Base-by-base conservation (phyloP, 2,888 invertebrate genomes). In the Cephus pygmeus region DNA sequence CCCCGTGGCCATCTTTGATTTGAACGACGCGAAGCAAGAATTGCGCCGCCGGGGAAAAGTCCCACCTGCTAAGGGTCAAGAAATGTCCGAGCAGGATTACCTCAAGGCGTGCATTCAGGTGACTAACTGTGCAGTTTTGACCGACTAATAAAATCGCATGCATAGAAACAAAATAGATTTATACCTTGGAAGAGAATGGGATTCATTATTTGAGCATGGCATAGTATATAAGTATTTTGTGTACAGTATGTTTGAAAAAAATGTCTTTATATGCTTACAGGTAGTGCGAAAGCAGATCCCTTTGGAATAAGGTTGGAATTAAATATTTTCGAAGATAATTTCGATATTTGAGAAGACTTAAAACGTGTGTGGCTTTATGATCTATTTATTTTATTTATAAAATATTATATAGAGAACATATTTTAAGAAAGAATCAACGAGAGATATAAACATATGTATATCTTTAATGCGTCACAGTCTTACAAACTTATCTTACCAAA, bases 21-120 rank as follows among this genome's bases (percentile, higher is more conserved):
- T 96, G 91, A 94, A 95, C 87, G 98, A 98, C 91, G 95, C 98
- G 88, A 95, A 96, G 87, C 97, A 97, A 87, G 97, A 98, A 92
- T 93, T 98, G 91, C 94, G 96, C 87, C 94, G 97, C 88, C 95
- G 97, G 88, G 97, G 97, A 90, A 95, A 96, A 92, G 94, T 95
- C 83, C 93, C 97, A 90, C 98, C 98, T 81, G 96, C 96, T 89
- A 95, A 96, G 89, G 95, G 95, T 56, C 95, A 96, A 83, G 95
- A 96, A 94, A 96, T 96, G 92, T 95, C 96, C 86, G 97, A 97
- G 92, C 95, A 95, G 89, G 95, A 96, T 90, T 97, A 97, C 93
- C 95, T 96, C 90, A 94, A 94, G 89, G 95, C 96, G 93, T 96
- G 97, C 92, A 94, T 96, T 81, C 95, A 97, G 96, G 97, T 97